Percentiles rank a stretch among this genome's conserved stretches.
phyloP scores from a whole-genome alignment of 2,113 vertebrate species.

The Pituophis catenifer region DNA sequence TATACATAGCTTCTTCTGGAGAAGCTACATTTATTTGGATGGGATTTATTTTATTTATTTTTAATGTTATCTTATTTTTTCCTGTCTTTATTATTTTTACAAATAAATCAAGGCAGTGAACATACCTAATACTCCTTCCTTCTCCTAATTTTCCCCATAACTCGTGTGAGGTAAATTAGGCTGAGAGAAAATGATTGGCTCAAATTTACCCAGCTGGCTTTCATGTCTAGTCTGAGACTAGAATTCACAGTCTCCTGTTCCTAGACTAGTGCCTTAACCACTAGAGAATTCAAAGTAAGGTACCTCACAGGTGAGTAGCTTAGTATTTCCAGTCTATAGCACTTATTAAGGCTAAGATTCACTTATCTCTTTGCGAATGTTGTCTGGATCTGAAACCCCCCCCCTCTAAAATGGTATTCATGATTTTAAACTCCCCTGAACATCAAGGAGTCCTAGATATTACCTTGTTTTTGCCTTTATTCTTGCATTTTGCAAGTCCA shows the following conservation, averaged over 20 bases:
- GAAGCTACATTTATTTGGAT: background rate
- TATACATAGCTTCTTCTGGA: background rate
- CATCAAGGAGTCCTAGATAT: background rate
- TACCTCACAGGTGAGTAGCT: background rate
- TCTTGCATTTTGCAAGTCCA: background rate
- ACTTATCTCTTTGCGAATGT: background rate
- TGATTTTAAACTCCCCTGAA: background rate
- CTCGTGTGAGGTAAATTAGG: background rate
- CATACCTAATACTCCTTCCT: background rate
- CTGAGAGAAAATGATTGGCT: background rate
- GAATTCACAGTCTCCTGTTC: background rate
- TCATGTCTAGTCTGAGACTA: background rate
- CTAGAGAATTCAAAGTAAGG: background rate
- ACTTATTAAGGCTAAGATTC: background rate
- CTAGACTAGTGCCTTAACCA: background rate
- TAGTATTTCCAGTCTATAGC: background rate
- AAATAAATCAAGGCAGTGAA: background rate
- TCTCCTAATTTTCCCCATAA: background rate
- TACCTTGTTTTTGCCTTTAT: slow-evolving; percentile 12
- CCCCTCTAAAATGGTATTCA: background rate
- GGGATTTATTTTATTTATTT: background rate
- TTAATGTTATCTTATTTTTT: background rate
- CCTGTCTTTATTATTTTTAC: background rate
- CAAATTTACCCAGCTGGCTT: background rate
- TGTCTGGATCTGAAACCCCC: background rate